Conservation (phyloP, 1,140 invertebrate genomes). For the Drosophila baimaii region DNA sequence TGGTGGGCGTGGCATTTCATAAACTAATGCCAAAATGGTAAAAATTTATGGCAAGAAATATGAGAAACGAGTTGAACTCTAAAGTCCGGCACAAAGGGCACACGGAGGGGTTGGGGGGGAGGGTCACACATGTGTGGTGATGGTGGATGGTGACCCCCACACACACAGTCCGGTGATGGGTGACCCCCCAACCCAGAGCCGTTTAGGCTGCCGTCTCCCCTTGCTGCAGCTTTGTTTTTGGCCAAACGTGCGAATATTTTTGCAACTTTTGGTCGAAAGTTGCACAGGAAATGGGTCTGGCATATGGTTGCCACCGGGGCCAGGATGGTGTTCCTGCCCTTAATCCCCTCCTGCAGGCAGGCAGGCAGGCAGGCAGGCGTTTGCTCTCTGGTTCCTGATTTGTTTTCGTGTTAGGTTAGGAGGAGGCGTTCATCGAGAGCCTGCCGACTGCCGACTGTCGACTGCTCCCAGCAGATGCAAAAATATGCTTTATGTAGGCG, state of each 20-base stretch:
- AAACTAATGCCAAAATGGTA: constrained; percentile 68
- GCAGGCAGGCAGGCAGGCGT: neutral
- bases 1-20: constrained; percentile 49
- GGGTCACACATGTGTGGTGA: constrained; percentile 9
- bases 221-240: constrained; percentile 66
- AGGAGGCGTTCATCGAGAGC: constrained; percentile 20
- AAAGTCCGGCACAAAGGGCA: constrained; percentile 63
- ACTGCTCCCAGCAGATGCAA: constrained; percentile 68
- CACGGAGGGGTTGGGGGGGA: neutral
- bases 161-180: constrained; percentile 11
- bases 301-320: constrained; percentile 60
- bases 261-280: constrained; percentile 79
- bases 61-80: constrained; percentile 59
- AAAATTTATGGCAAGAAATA: constrained; percentile 79
- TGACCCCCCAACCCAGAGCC: neutral
- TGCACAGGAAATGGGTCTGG: constrained; percentile 75
- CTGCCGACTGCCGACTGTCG: constrained; percentile 26
- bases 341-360: constrained; percentile 35
- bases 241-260: constrained; percentile 80
- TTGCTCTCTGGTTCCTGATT: constrained; percentile 54
- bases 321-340: constrained; percentile 12
- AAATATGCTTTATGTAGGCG: constrained; percentile 77
- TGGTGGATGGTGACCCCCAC: constrained; percentile 30
- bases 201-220: too few species aligned
- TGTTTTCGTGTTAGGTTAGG: constrained; percentile 62